Conservation (phyloP, 2,113 vertebrate genomes). For the Rousettus leschenaultii region DNA sequence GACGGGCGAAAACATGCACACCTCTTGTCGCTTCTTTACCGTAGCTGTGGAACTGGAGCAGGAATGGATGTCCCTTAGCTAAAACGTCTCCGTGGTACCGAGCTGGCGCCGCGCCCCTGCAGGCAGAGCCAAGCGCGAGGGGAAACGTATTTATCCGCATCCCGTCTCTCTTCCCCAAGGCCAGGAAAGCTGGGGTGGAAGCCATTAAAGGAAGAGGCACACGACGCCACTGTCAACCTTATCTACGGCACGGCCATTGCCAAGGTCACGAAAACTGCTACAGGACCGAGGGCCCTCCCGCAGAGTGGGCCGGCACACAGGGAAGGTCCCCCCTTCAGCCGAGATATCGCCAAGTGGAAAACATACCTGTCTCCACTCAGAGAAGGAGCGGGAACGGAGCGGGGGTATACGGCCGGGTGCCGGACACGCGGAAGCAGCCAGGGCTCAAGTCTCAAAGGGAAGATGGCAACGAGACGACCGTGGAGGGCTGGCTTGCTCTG, state of each 20-base stretch:
- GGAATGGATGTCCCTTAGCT: neutral
- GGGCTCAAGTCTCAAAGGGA: neutral
- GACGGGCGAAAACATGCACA: neutral
- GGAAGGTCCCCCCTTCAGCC: neutral
- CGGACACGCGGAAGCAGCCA: neutral
- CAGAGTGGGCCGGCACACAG: neutral
- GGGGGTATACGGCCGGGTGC: too few species aligned
- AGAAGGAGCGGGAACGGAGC: fast-evolving
- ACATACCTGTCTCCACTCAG: too few species aligned
- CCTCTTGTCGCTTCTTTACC: too few species aligned
- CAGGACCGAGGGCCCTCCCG: fast-evolving
- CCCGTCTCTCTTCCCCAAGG: neutral
- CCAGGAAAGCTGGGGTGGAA: neutral
- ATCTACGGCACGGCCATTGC: neutral
- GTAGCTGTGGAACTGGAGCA: neutral
- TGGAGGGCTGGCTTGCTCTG: fast-evolving
- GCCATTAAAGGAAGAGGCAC: neutral
- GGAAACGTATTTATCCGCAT: neutral
- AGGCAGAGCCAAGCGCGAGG: neutral
- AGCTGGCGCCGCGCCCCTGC: neutral
- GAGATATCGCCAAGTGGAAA: neutral
- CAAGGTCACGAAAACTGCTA: neutral
- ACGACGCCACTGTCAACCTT: neutral
- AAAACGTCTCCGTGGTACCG: neutral
- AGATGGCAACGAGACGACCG: neutral